phyloP scores from a whole-genome alignment of 1,140 invertebrate species.

The Ceratitis capitata region DNA sequence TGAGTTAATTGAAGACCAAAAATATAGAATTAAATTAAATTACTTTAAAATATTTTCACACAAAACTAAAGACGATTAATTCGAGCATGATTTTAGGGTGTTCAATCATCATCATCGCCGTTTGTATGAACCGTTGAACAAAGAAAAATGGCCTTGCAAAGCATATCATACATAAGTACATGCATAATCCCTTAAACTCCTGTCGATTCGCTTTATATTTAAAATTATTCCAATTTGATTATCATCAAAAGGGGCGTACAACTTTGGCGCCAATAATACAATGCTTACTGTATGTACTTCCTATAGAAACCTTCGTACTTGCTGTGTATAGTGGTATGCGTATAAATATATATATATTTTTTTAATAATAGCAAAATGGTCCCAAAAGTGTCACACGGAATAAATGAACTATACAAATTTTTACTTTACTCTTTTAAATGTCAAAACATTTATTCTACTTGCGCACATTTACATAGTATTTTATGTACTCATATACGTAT shows the following conservation, averaged over 20 bases:
- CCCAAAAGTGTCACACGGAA: not conserved
- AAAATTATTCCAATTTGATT: not conserved
- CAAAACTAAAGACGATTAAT: no score
- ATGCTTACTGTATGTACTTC: no score
- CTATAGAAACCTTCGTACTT: not conserved
- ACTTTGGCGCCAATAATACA: not conserved
- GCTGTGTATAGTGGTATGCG: not conserved
- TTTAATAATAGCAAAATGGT: not conserved
- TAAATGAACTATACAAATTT: conserved; percentile 8
- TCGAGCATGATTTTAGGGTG: not conserved
- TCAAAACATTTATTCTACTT: not conserved
- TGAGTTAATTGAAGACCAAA: no score
- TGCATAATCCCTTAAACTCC: not conserved
- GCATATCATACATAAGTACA: not conserved
- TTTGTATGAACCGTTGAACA: not conserved
- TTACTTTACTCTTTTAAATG: not conserved
- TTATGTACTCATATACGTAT: not conserved
- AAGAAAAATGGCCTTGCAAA: not conserved
- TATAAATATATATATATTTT: not conserved
- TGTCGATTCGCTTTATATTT: not conserved
- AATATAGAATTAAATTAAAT: no score
- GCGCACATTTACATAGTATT: not conserved
- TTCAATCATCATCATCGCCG: not conserved
- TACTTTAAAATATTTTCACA: not conserved
- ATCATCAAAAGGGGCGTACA: not conserved